Percentiles rank a stretch among this genome's conserved stretches.
Conservation (phyloP, 2,888 invertebrate genomes). For the Agriopis aurantiaria region DNA sequence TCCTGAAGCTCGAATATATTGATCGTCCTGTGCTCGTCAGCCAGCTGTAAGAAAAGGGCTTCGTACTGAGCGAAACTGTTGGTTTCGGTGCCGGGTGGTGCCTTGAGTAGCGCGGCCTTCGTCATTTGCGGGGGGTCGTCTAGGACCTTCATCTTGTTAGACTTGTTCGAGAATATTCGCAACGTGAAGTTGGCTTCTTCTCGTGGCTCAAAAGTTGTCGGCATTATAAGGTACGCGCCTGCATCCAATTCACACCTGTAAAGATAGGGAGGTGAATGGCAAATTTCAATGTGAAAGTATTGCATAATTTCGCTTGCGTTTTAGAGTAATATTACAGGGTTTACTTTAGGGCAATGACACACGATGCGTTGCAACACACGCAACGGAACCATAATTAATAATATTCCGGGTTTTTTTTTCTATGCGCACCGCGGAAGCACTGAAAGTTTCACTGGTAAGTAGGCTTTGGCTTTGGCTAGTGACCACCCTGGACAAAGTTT, state of each 20-base stretch:
- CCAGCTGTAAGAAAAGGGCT: slow-evolving; percentile 94
- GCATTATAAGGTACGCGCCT: slow-evolving; percentile 94
- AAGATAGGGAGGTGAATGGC: slow-evolving; percentile 26
- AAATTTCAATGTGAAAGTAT: background rate
- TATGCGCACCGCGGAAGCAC: no score
- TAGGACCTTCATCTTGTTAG: slow-evolving; percentile 91
- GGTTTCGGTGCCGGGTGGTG: slow-evolving; percentile 89
- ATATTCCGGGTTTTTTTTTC: no score
- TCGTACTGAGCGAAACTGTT: slow-evolving; percentile 95
- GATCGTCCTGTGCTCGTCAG: slow-evolving; percentile 96
- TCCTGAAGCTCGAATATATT: slow-evolving; percentile 97
- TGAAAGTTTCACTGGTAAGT: no score
- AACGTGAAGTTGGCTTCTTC: slow-evolving; percentile 96
- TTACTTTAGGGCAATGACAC: no score
- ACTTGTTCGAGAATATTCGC: slow-evolving; percentile 92
- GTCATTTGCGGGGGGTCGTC: slow-evolving; percentile 89
- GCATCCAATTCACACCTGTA: slow-evolving; percentile 92
- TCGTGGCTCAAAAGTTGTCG: slow-evolving; percentile 96
- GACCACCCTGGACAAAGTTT: no score
- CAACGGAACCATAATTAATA: no score
- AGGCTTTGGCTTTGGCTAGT: no score
- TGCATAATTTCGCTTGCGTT: background rate
- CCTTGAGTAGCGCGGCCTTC: slow-evolving; percentile 92
- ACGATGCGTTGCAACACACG: no score
- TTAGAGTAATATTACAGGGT: background rate